These are phyloP conservation scores for Serinus canaria DNA, from an alignment of 2,113 vertebrate species.

Conservation along the genomic window DNA sequence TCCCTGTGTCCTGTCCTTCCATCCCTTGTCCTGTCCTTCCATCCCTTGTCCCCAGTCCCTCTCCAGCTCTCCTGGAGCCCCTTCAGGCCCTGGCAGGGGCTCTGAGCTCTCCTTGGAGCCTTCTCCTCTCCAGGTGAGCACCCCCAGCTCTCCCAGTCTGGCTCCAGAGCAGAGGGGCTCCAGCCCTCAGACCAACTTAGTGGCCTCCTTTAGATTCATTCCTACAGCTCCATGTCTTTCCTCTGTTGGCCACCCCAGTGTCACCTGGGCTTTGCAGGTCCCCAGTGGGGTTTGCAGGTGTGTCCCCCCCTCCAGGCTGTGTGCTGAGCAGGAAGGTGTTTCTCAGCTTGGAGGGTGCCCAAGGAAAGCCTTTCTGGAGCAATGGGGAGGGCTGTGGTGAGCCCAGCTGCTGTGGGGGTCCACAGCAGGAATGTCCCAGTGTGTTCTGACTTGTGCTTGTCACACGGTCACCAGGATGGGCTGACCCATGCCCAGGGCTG, in stretches of 20 bases:
- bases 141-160: background rate
- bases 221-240: background rate
- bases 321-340: background rate
- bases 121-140: background rate
- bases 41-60: background rate
- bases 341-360: background rate
- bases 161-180: background rate
- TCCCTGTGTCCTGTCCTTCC: background rate
- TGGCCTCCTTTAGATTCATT: background rate
- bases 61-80: background rate
- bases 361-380: background rate
- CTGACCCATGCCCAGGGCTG: background rate
- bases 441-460: accelerated
- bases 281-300: background rate
- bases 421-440: background rate
- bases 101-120: background rate
- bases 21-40: background rate
- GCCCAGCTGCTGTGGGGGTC: background rate
- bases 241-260: background rate
- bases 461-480: accelerated
- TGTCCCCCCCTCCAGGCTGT: background rate
- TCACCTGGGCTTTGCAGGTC: background rate
- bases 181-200: background rate
- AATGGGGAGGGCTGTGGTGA: background rate
- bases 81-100: background rate